Base-by-base conservation (phyloP, 2,888 invertebrate genomes). In the Metalampra italica region DNA sequence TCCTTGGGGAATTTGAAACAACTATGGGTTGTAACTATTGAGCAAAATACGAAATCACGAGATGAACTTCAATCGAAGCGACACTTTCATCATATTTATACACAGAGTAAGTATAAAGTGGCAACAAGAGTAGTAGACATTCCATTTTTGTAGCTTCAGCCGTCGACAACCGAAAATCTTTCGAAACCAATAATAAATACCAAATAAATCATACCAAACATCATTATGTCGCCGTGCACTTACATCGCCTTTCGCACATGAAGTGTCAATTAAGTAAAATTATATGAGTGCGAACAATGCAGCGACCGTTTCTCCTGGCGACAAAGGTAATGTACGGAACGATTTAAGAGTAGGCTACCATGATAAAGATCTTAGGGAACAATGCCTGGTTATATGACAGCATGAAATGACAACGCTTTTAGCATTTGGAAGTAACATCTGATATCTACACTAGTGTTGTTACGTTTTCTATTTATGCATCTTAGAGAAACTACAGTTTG, bases 221-320 rank as follows among this genome's bases (percentile, higher is more conserved):
- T 15, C 36, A 50, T 51, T 50, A 47, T 42, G 44, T 43, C 40
- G 44, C 48, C 48, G 50, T 43, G 49, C 5, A 9, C 7, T 11
- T 46, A 51, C 51, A 48, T 55, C 51, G 55, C 61, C 62, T 57
- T 61, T 62, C 57, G 51, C 57, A 52, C 50, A 52, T 54, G n/a
- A 59, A 53, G 62, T 74, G 76, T 73, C 76, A 75, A 75, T 75
- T 74, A 71, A 59, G 60, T 43, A 29, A 55, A 60, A 52, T 70
- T 68, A 64, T 57, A 58, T 56, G 58, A 58, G 52, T 56, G 50
- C 34, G 58, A 60, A 74, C 73, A 71, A 69, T 72, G 59, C 65
- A 51, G 48, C 50, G 43, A 54, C 53, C 46, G 55, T 46, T 46
- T 45, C 47, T 51, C 43, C 41, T 12, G 46, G n/a, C 29, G 43